Conservation (phyloP, 2,113 vertebrate species). For the Phaethon lepturus region DNA sequence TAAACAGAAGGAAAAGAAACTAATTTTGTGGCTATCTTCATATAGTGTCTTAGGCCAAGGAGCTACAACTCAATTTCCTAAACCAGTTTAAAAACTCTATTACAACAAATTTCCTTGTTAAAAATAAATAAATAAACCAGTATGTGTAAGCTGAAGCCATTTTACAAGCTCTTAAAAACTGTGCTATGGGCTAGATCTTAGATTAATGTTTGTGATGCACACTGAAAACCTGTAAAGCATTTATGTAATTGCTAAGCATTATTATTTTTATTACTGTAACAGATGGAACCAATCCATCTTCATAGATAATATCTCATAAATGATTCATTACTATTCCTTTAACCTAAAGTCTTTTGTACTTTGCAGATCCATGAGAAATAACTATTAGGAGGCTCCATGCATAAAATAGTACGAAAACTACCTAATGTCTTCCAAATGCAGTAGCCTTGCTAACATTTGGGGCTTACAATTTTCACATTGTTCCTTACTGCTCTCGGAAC, state of each 20-base stretch:
- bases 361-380: constrained; percentile 77
- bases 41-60: background rate
- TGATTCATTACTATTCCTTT: constrained; percentile 80
- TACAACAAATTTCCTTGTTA: background rate
- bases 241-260: constrained; percentile 76
- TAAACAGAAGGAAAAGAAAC: background rate
- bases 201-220: constrained; percentile 73
- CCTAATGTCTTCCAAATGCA: constrained; percentile 39
- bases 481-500: background rate
- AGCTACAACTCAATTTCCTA: constrained; percentile 5
- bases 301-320: constrained; percentile 81
- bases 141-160: constrained; percentile 13
- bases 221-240: constrained; percentile 70
- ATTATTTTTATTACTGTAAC: constrained; percentile 79
- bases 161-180: constrained; percentile 63
- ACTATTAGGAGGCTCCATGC: constrained; percentile 68
- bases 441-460: background rate
- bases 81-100: constrained; percentile 36
- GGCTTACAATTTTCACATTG: background rate
- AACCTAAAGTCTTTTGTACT: constrained; percentile 78
- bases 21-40: background rate
- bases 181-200: constrained; percentile 66
- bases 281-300: constrained; percentile 81
- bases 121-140: constrained; percentile 52
- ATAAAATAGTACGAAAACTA: constrained; percentile 65